These are phyloP conservation scores for Callorhinus ursinus DNA, from an alignment of 2,113 vertebrate species.

Conservation along the genomic window DNA sequence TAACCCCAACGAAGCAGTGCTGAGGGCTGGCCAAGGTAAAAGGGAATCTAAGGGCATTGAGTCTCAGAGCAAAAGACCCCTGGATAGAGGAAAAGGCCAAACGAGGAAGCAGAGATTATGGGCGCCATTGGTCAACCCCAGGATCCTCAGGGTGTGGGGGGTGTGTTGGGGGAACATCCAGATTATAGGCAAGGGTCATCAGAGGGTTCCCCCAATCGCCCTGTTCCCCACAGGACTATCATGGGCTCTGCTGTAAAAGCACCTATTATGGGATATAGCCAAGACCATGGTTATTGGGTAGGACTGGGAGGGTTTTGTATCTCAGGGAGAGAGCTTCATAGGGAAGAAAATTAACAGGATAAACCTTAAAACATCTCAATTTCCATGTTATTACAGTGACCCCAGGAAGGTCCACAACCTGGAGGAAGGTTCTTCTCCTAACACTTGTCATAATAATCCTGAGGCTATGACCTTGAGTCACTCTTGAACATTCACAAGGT, in stretches of 20 bases:
- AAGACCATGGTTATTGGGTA: background rate
- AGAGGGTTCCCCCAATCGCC: fast-evolving
- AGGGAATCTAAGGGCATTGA: background rate
- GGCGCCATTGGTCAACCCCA: background rate
- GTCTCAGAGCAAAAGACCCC: background rate
- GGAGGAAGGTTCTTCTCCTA: background rate
- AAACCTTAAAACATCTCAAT: background rate
- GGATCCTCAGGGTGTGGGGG: background rate
- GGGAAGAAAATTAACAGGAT: background rate
- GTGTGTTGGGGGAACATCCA: background rate
- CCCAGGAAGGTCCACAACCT: background rate
- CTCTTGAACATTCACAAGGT: background rate
- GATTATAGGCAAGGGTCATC: background rate
- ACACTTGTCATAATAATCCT: background rate
- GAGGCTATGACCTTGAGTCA: background rate
- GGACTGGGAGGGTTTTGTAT: background rate
- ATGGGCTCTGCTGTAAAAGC: background rate
- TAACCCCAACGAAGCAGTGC: background rate
- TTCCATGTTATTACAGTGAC: background rate
- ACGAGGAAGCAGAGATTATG: background rate
- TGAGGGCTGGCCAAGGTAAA: background rate
- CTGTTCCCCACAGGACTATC: background rate
- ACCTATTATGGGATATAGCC: background rate
- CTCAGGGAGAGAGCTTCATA: background rate
- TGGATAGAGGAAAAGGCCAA: background rate